Percentiles rank a stretch among this genome's conserved stretches.
phyloP scores from a whole-genome alignment of 2,797 vertebrate genomes.

The Alosa sapidissima region DNA sequence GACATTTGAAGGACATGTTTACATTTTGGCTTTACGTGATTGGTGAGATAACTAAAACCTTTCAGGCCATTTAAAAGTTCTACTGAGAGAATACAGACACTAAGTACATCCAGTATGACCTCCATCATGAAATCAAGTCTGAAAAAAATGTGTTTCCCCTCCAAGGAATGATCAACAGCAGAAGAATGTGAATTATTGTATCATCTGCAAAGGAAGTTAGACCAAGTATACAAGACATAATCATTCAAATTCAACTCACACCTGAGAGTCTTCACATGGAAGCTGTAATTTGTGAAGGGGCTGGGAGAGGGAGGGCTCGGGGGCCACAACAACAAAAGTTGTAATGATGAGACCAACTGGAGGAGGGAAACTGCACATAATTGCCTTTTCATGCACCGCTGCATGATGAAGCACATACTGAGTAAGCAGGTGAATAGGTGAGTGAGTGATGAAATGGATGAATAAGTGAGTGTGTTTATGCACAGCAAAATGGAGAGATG shows the following conservation, averaged over 20 bases:
- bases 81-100: neutral
- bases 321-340: neutral
- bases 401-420: neutral
- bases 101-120: neutral
- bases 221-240: neutral
- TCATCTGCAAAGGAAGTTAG: neutral
- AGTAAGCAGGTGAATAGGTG: slow-evolving; percentile 13
- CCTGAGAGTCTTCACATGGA: slow-evolving; percentile 6
- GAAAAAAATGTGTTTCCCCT: neutral
- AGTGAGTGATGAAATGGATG: neutral
- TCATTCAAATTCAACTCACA: slow-evolving; percentile 16
- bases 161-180: neutral
- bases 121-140: neutral
- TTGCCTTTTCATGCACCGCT: slow-evolving; percentile 3
- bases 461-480: neutral
- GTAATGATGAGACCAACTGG: neutral
- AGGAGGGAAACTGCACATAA: neutral
- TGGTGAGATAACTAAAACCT: neutral
- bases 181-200: neutral
- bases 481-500: neutral
- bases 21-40: neutral
- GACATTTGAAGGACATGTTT: neutral
- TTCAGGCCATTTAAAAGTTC: neutral
- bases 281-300: neutral
- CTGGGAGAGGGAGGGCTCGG: neutral